Conservation (phyloP, 2,113 vertebrate genomes). For the Clarias macrocephalus region DNA sequence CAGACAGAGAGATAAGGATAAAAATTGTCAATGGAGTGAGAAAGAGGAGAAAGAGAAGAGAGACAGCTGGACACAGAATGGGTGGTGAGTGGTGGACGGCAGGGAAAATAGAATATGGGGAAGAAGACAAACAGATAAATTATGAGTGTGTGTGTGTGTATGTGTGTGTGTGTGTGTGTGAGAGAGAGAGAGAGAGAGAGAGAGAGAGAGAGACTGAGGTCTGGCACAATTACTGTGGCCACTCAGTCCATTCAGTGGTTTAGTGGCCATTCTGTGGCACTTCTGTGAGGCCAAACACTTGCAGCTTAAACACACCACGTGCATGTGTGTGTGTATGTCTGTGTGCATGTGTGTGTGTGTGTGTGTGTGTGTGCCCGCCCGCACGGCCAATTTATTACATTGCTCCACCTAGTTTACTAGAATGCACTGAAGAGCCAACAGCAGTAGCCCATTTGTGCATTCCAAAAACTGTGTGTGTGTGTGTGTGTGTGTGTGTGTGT, state of each 20-base stretch:
- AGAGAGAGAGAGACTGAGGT: no score
- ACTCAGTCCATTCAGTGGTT: constrained; percentile 13
- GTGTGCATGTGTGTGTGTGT: constrained; percentile 1
- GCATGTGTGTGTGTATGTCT: background rate
- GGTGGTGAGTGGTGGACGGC: no score
- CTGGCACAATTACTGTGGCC: constrained; percentile 7
- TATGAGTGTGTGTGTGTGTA: background rate
- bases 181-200: no score
- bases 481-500: constrained; percentile 22
- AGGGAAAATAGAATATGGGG: background rate
- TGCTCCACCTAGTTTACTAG: constrained; percentile 9
- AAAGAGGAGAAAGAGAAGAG: background rate
- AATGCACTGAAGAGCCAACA: background rate
- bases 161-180: background rate
- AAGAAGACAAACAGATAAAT: background rate
- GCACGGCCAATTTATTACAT: background rate
- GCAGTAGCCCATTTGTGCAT: constrained; percentile 23
- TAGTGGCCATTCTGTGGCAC: constrained; percentile 24
- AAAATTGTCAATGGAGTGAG: background rate
- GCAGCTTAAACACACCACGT: constrained; percentile 8
- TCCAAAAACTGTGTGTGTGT: constrained; percentile 12
- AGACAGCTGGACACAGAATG: background rate
- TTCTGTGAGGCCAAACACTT: background rate
- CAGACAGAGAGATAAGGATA: background rate
- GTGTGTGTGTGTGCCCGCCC: background rate